Evolutionary conservation across 2,888 invertebrate species (phyloP).

Genomic region (Cosmia trapezina): DNA sequence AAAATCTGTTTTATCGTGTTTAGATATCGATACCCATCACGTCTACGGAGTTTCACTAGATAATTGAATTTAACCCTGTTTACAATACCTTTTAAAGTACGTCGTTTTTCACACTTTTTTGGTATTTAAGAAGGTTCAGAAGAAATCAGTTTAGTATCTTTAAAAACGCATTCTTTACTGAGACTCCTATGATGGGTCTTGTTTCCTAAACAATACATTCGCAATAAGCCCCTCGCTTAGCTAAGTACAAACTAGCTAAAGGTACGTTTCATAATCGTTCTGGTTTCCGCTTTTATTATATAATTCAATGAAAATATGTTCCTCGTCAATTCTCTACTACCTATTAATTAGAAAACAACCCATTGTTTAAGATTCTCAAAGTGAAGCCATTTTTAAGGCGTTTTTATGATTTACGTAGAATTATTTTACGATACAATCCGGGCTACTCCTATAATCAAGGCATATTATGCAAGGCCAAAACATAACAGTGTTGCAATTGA

Average conservation of each 20-base stretch:
- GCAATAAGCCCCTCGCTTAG: slow-evolving; percentile 5
- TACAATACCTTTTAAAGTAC: not conserved
- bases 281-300: slow-evolving; percentile 61
- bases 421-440: slow-evolving; percentile 53
- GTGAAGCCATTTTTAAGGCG: slow-evolving; percentile 44
- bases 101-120: not conserved
- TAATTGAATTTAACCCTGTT: too few relatives aligned
- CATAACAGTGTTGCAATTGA: slow-evolving; percentile 30
- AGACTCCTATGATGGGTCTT: not conserved
- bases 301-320: slow-evolving; percentile 64
- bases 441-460: slow-evolving; percentile 40
- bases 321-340: slow-evolving; percentile 57
- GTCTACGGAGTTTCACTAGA: too few relatives aligned
- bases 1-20: too few relatives aligned
- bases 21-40: too few relatives aligned
- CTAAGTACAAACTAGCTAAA: slow-evolving; percentile 42
- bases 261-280: slow-evolving; percentile 58
- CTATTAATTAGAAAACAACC: slow-evolving; percentile 64
- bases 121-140: not conserved
- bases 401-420: slow-evolving; percentile 58
- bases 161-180: not conserved
- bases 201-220: not conserved
- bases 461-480: slow-evolving; percentile 44
- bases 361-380: slow-evolving; percentile 64
- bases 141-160: not conserved